Evolutionary conservation across 2,888 invertebrate species (phyloP), one percentile per base, ranked within the genome.

Genomic region (Drosophila yooni): DNA sequence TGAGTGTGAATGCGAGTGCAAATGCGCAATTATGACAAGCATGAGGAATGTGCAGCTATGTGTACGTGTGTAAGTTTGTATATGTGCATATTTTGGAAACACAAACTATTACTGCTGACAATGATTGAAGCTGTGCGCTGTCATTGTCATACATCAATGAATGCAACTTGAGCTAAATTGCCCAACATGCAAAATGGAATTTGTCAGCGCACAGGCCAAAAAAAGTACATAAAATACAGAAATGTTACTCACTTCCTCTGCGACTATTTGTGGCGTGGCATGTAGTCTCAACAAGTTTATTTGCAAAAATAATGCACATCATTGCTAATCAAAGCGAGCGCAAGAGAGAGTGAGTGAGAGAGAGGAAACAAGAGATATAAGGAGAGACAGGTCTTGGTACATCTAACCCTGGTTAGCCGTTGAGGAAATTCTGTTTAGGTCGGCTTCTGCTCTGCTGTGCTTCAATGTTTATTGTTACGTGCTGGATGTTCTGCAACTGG

Each of bases 301-400:
- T 81, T 88, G 83, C 78, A 83, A 83, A 87, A 87, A 85, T 88
- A 89, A 87, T 89, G 89, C 83, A 89, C 87, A 89, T 88, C 89
- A 89, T 85, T 82, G 86, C 79, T 89, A 89, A 88, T 88, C 89
- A 89, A 83, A 85, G 74, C 67, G 60, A 25, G 40, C 18, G 10
- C 31, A 13, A 31, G 25, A 48, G 10, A 52, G 15, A 36, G 33
- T 46, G 52, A 27, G 3, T 6, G n/a, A 52, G 31, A 46, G 29
- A 43, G 50, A 51, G n/a, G 38, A 11, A 25, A 10, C 7, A 57
- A 52, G 21, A 4, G 21, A 46, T 13, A 13, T 10, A 15, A 27
- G 6, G n/a, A 6, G 18, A 29, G 7, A 1, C 7, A 10, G 6
- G 5, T 36, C 0, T n/a, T n/a, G 13, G 1, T 33, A 40, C 21